These are phyloP conservation scores for Orthonyx spaldingii DNA, from an alignment of 2,113 vertebrate genomes.

Conservation along the genomic window DNA sequence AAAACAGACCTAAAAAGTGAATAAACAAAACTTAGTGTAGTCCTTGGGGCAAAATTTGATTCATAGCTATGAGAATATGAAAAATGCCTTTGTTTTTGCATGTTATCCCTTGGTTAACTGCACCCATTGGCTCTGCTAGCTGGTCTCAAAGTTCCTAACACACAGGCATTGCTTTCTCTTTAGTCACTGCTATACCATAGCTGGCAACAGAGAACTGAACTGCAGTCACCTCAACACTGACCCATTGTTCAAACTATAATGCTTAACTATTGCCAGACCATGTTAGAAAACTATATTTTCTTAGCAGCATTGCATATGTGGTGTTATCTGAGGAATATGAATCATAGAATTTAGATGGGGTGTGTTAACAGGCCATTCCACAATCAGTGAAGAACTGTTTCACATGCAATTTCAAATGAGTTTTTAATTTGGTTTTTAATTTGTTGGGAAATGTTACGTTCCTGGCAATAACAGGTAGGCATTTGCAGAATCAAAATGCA, in stretches of 20 bases:
- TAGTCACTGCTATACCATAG: neutral
- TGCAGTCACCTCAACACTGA: neutral
- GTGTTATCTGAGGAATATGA: neutral
- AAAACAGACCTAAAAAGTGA: neutral
- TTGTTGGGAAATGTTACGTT: neutral
- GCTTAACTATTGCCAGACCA: neutral
- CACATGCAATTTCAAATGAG: neutral
- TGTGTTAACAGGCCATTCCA: neutral
- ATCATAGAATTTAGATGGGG: neutral
- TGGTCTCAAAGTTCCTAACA: neutral
- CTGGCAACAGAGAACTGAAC: neutral
- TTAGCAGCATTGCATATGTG: neutral
- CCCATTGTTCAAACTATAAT: neutral
- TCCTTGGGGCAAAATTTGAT: neutral
- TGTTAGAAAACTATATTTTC: neutral
- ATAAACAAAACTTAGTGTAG: neutral
- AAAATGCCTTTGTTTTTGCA: conserved; percentile 9
- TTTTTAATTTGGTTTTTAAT: neutral
- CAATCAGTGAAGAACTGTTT: neutral
- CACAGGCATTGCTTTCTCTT: neutral
- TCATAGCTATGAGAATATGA: neutral
- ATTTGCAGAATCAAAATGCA: neutral
- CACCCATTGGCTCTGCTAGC: neutral
- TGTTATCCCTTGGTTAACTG: neutral
- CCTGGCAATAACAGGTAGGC: neutral